Evolutionary conservation across 2,888 invertebrate genomes (phyloP), one percentile per base, ranked within the genome.

Genomic region (Omphaloscelis lunosa): DNA sequence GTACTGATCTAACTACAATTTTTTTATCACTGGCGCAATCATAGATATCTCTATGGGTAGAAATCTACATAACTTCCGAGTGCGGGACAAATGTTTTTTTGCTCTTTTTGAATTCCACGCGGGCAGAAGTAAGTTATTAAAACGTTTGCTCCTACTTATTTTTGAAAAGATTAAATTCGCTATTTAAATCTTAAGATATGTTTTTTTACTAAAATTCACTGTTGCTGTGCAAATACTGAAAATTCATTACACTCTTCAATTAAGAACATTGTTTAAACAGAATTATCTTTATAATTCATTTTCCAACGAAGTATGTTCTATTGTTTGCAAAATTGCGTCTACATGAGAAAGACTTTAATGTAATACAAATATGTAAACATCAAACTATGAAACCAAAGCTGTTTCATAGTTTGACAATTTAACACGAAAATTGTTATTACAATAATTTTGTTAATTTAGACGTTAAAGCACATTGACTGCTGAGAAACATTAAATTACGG

Each of bases 311-410:
- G 29, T 34, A 20, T 53, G 59, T 61, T 59, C n/a, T 15, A n/a
- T 61, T 61, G n/a, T 34, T 20, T 9, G 1, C 75, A 27, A 53
- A 75, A 75, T 75, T 34, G 8, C 7, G 20, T 51, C 17, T 75
- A 39, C 12, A 8, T 75, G 6, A 45, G 6, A 45, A 45, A 45
- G 45, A 1, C 11, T n/a, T 1, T 20, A 34, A 53, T 75, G 20
- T 23, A 7, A 34, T 34, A 27, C 29, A 20, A 62, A 20, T 61
- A 51, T 45, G 12, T 74, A 27, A 74, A 74, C 23, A 53, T 48
- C 2, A 27, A 51, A 34, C 23, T 12, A 48, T 27, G 17, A 39
- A 15, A 45, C 5, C 45, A 45, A 45, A 45, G 0, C 45, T 12
- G 12, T 12, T 45, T 45, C 45, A 15, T 45, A 45, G 15, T 45